Percentiles rank a stretch among this genome's conserved stretches.
Conservation (phyloP, 1,140 invertebrate species). For the Oncopeltus fasciatus region DNA sequence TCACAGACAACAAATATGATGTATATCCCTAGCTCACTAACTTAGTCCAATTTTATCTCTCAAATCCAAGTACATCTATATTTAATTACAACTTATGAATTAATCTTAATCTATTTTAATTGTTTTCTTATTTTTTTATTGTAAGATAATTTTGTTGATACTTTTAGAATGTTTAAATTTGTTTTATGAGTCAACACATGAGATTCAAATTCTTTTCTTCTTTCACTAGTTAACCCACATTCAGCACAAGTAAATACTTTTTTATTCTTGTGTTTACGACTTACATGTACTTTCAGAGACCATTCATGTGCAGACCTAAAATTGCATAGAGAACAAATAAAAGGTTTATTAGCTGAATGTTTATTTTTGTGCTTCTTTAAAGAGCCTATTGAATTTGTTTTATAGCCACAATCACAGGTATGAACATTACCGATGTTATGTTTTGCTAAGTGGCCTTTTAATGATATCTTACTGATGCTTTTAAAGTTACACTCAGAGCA, state of each 20-base stretch:
- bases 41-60: no score
- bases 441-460: not conserved
- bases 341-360: not conserved
- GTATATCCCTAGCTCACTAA: no score
- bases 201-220: not conserved
- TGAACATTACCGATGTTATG: not conserved
- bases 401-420: not conserved
- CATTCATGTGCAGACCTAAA: not conserved
- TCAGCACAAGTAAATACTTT: not conserved
- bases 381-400: not conserved
- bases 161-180: not conserved
- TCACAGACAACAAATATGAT: no score
- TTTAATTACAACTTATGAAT: no score
- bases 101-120: no score
- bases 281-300: not conserved
- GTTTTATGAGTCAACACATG: not conserved
- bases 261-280: not conserved
- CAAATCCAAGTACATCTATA: no score
- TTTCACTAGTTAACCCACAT: not conserved
- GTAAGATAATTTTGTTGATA: no score
- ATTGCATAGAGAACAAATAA: not conserved
- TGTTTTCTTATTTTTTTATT: no score
- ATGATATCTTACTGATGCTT: not conserved
- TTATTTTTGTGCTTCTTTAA: not conserved
- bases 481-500: not conserved